Base-by-base conservation (phyloP, 2,888 invertebrate genomes). In the Andricus curvator region DNA sequence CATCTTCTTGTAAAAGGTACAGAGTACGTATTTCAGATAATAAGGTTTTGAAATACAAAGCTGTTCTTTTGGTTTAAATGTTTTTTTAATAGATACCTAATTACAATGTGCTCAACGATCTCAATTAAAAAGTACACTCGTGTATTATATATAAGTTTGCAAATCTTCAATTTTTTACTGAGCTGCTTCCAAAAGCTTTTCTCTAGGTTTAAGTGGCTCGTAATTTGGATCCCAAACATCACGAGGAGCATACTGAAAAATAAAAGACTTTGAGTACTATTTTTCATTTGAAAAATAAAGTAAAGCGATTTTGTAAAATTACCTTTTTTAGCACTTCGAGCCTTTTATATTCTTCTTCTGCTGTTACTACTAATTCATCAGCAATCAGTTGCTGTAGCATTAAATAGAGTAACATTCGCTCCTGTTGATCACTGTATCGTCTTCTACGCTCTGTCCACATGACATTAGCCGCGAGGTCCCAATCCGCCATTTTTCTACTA, bases 401-500 rank as follows among this genome's bases (percentile, higher is more conserved):
- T 62, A 62, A 67, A 70, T 48, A 17, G 15, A 48, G 15, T 29
- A 51, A 25, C 17, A 33, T 11, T 1, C 2, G 9, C 5, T 56
- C n/a, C 1, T 20, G 11, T n/a, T 13, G 13, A 13, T 74, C 74
- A 74, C 4, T 2, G 29, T 56, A 74, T 9, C 4, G 1, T 74
- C 51, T 74, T 56, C 74, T 74, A 15, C 51, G 22, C 17, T 33
- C 13, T 8, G 51, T 56, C 74, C 74, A 74, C 29, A 51, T n/a
- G 4, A 20, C 20, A 56, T 17, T n/a, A 20, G 51, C 51, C 8
- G 1, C 20, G 13, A 74, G 33, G 33, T 74, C 33, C 98, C 98
- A 98, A 93, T 98, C 97, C 87, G 94, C 93, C 94, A 97, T 93
- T 93, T 97, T 97, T 5, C 94, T 93, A 85, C 96, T 95, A 44